A percentile compares a stretch with the other conserved stretches of the same genome.
Evolutionary conservation across 2,888 invertebrate species (phyloP).

Genomic region (Heterodera filipjevi): DNA sequence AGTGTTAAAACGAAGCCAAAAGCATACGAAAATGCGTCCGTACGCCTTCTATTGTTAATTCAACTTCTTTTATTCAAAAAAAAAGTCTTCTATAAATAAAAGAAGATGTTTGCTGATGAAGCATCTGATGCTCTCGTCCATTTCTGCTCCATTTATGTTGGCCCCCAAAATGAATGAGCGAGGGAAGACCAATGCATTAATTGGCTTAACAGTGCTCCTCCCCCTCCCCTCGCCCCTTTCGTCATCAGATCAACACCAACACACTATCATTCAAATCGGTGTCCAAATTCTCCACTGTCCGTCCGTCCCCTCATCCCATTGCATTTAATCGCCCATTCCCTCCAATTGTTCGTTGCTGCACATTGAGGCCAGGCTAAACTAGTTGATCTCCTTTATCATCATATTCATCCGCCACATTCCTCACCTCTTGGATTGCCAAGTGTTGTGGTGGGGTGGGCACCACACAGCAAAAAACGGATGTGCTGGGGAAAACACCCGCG

Average conservation of each 20-base stretch:
- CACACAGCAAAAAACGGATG: slow-evolving; percentile 9
- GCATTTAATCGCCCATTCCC: too few relatives aligned
- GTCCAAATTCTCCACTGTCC: too few relatives aligned
- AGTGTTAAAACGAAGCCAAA: too few relatives aligned
- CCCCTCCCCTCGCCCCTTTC: not conserved
- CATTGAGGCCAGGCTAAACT: not conserved
- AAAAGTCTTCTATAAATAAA: too few relatives aligned
- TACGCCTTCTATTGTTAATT: too few relatives aligned
- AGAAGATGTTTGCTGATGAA: not conserved
- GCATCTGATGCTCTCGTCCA: slow-evolving; percentile 1
- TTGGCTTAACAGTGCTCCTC: not conserved
- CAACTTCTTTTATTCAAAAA: too few relatives aligned
- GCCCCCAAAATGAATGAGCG: not conserved
- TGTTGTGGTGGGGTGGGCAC: not conserved
- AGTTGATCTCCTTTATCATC: not conserved
- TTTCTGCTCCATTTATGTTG: not conserved
- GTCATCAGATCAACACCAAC: not conserved
- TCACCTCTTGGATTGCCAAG: not conserved
- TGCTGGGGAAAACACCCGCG: not conserved
- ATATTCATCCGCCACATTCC: not conserved
- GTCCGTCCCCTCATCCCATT: too few relatives aligned
- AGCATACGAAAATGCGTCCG: too few relatives aligned
- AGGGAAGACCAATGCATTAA: too few relatives aligned
- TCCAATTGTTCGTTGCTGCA: not conserved
- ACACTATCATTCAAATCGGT: not conserved